Conservation (phyloP, 2,113 vertebrate genomes). For the Gavia stellata region DNA sequence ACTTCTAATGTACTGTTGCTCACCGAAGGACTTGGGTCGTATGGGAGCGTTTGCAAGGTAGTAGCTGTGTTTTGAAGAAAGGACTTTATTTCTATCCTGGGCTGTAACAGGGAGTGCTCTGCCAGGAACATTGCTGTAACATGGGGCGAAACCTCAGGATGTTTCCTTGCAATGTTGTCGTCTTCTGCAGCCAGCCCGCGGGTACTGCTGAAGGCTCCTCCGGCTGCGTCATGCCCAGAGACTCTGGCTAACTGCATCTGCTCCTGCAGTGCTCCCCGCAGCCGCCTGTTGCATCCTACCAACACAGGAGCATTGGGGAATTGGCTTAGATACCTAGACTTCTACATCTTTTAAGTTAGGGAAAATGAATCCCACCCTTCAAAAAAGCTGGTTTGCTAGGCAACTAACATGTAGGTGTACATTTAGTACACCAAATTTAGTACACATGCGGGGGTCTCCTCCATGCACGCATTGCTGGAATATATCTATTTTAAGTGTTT, state of each 20-base stretch:
- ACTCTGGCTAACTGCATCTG: neutral
- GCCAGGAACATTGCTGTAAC: neutral
- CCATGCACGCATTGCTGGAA: rapidly evolving
- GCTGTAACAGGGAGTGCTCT: neutral
- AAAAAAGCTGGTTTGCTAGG: neutral
- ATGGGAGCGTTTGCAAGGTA: neutral
- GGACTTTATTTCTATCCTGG: neutral
- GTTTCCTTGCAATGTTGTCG: neutral
- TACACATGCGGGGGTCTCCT: neutral
- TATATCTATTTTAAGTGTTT: neutral
- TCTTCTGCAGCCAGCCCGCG: rapidly evolving
- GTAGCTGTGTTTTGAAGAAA: neutral
- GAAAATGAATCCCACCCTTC: neutral
- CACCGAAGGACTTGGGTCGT: neutral
- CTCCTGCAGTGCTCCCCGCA: neutral
- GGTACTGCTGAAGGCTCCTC: neutral
- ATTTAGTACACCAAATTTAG: neutral
- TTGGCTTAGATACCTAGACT: neutral
- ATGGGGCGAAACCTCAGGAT: rapidly evolving
- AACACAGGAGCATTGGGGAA: neutral
- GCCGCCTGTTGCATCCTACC: neutral
- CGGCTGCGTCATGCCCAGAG: neutral
- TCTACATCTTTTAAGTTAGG: neutral
- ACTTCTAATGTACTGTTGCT: neutral
- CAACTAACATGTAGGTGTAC: neutral